Evolutionary conservation across 1,140 invertebrate genomes (phyloP).

Genomic region (Macrostomum lignano): DNA sequence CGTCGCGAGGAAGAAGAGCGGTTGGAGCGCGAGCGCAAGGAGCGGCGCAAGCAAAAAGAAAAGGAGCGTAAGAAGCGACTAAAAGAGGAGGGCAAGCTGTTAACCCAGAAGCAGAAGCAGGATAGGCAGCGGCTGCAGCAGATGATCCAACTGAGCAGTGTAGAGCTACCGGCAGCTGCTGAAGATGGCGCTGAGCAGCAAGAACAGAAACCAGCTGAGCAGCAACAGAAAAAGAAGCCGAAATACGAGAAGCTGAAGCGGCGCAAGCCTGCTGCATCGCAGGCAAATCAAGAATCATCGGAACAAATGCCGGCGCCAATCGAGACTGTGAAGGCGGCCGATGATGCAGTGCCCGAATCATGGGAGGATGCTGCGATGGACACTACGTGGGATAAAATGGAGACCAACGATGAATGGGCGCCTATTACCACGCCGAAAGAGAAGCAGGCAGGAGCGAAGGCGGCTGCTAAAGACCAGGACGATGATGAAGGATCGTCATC

Average conservation of each 20-base stretch:
- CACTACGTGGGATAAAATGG: too few relatives aligned
- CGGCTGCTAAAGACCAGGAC: neutral
- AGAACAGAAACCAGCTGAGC: slow-evolving; percentile 37
- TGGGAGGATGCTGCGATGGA: too few relatives aligned
- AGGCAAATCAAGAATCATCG: too few relatives aligned
- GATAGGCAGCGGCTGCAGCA: slow-evolving; percentile 55
- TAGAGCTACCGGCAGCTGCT: slow-evolving; percentile 33
- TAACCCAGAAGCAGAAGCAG: slow-evolving; percentile 56
- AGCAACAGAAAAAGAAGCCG: slow-evolving; percentile 27
- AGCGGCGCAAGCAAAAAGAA: slow-evolving; percentile 69
- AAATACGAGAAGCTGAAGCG: slow-evolving; percentile 11
- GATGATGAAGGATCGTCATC: slow-evolving; percentile 1
- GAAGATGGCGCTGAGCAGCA: slow-evolving; percentile 44
- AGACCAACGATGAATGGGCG: too few relatives aligned
- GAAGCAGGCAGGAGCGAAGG: slow-evolving; percentile 5
- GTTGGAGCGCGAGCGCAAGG: slow-evolving; percentile 40
- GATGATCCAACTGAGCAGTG: slow-evolving; percentile 42
- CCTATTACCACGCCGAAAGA: too few relatives aligned
- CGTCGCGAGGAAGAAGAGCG: slow-evolving; percentile 36
- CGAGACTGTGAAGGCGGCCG: too few relatives aligned
- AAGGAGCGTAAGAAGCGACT: slow-evolving; percentile 66
- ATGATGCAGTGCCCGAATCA: too few relatives aligned
- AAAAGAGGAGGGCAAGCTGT: slow-evolving; percentile 69
- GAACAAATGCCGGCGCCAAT: too few relatives aligned
- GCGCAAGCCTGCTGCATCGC: too few relatives aligned